Evolutionary conservation across 2,888 invertebrate species (phyloP).

Genomic region (Trachelus tabidus): DNA sequence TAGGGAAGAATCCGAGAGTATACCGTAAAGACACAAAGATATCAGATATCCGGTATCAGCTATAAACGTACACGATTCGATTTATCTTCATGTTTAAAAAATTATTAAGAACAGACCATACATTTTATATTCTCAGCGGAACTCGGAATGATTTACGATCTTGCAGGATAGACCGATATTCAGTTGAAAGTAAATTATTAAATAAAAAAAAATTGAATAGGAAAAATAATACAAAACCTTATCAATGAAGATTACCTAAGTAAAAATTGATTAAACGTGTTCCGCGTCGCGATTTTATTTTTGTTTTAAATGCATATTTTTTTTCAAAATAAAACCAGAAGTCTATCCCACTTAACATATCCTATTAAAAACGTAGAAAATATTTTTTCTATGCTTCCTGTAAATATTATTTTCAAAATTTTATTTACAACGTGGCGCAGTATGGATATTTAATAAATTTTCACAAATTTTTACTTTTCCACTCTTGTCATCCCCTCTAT

Average conservation of each 20-base stretch:
- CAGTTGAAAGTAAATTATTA: background rate
- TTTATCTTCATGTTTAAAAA: background rate
- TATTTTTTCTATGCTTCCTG: background rate
- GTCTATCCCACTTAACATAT: background rate
- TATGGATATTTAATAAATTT: background rate
- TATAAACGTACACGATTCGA: background rate
- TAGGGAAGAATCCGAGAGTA: background rate
- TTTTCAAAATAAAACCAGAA: background rate
- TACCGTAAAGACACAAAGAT: background rate
- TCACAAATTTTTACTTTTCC: background rate
- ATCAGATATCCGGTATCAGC: background rate
- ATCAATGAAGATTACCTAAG: background rate
- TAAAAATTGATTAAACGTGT: background rate
- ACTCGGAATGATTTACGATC: background rate
- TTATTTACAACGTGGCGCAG: background rate
- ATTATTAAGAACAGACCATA: background rate
- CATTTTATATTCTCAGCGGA: background rate
- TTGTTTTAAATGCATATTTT: background rate
- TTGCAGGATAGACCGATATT: background rate
- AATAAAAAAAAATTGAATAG: background rate
- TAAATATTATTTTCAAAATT: background rate
- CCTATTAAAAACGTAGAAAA: background rate
- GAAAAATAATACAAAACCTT: background rate
- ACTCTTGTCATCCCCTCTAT: background rate
- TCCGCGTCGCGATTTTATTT: background rate